Evolutionary conservation across 2,113 vertebrate species (phyloP), one percentile per base, ranked within the genome.

Genomic region (Limanda limanda): DNA sequence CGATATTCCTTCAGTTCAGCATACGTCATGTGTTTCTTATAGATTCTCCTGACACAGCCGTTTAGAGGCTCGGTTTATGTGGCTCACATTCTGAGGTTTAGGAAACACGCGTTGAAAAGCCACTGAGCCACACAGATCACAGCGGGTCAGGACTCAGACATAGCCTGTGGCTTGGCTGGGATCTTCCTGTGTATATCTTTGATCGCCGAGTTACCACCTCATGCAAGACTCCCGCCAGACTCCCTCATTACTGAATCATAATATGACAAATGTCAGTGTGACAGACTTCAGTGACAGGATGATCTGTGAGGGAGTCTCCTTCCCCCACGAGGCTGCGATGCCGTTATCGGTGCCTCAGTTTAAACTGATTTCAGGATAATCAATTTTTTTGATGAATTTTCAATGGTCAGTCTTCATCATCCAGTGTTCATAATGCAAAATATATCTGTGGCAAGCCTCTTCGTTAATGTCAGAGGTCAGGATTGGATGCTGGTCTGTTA

Each of bases 71-170:
- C 20, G 61, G 85, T 79, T 85, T 73, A 78, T 91, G 87, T 88
- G 87, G 87, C 84, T 76, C 85, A 67, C 91, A 92, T 92, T 93
- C 91, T 90, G 90, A 88, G 89, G 89, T 89, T 89, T 59, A 70
- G 83, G 76, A 88, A 90, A 86, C 88, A 84, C 79, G 81, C 79
- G 79, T 81, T 85, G 84, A 87, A 85, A 89, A 94, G 91, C 89
- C 90, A 75, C 90, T 61, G 79, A 92, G 87, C 88, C 87, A 62
- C 89, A 84, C 42, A 55, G 85, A 89, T 91, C 85, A 88, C 84
- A 89, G 90, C 54, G 69, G 91, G 85, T 93, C 87, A 91, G 84
- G 82, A 89, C 81, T 77, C 65, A 86, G 86, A 91, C 86, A 84
- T 81, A 85, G 88, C 78, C 88, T 91, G 92, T 72, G 92, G 93